Evolutionary conservation across 2,888 invertebrate genomes (phyloP).

Genomic region (Volucella inanis): DNA sequence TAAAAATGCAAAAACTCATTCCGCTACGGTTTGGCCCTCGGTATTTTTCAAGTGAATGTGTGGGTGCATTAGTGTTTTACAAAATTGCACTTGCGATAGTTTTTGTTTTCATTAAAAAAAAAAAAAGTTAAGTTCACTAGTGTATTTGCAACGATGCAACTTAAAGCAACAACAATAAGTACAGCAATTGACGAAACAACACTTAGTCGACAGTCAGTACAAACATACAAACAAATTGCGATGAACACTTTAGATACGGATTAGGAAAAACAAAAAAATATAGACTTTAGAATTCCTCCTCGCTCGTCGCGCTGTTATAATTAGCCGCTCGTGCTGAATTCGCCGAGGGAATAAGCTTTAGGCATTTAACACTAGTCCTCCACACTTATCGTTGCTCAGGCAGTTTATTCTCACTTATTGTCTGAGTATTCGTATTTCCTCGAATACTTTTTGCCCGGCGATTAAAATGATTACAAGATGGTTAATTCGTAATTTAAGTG

Average conservation of each 20-base stretch:
- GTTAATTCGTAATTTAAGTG: conserved; percentile 33
- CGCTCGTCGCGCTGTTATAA: conserved; percentile 55
- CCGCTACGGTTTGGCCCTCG: background rate
- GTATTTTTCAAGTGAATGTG: conserved; percentile 13
- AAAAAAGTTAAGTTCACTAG: no score
- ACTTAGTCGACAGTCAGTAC: conserved; percentile 24
- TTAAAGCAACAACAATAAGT: conserved; percentile 47
- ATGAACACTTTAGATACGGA: conserved; percentile 35
- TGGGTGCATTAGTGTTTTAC: conserved; percentile 27
- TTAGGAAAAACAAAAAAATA: background rate
- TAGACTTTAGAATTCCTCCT: conserved; percentile 5
- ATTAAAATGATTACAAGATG: conserved; percentile 36
- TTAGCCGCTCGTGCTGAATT: conserved; percentile 67
- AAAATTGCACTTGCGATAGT: conserved; percentile 50
- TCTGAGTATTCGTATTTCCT: conserved; percentile 13
- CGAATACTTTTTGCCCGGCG: background rate
- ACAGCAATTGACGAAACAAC: conserved; percentile 54
- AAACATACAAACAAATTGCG: background rate
- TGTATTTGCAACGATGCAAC: conserved; percentile 33
- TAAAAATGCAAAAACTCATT: conserved; percentile 63
- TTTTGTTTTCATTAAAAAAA: background rate
- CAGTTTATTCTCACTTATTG: conserved; percentile 19
- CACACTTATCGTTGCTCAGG: conserved; percentile 49
- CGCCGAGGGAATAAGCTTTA: conserved; percentile 58
- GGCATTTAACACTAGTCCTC: conserved; percentile 51